Percentiles rank a stretch among this genome's conserved stretches.
These are phyloP conservation scores for Pachypanchax playfairii DNA, from an alignment of 2,113 vertebrate species.

Conservation along the genomic window DNA sequence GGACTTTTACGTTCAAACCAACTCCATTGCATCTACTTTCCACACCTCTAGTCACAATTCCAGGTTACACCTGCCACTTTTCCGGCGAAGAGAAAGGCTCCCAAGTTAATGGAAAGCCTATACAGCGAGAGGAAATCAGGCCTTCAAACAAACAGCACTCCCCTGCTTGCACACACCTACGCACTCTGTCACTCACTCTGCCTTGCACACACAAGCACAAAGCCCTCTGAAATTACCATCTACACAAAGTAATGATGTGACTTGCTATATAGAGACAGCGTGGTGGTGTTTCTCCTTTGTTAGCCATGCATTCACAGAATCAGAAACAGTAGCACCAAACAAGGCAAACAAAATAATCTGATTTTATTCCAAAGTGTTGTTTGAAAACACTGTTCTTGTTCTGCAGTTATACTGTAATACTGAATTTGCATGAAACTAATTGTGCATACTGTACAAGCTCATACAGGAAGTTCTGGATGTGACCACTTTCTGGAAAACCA, in stretches of 20 bases:
- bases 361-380: conserved; percentile 25
- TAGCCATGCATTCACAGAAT: conserved; percentile 39
- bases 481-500: conserved; percentile 58
- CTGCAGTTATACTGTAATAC: neutral
- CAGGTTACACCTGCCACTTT: conserved; percentile 30
- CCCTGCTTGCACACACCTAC: conserved; percentile 43
- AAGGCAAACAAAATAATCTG: conserved; percentile 45
- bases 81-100: conserved; percentile 16
- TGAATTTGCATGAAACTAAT: neutral
- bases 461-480: too few relatives aligned
- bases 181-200: conserved; percentile 31
- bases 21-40: conserved; percentile 14
- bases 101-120: conserved; percentile 8
- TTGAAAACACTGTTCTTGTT: conserved; percentile 5
- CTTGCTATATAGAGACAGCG: conserved; percentile 32
- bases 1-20: conserved; percentile 10
- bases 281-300: conserved; percentile 46
- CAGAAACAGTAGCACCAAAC: conserved; percentile 28
- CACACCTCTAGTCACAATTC: conserved; percentile 32
- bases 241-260: conserved; percentile 48
- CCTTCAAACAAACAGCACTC: conserved; percentile 22
- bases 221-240: conserved; percentile 49
- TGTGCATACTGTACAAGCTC: neutral
- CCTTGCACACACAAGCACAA: conserved; percentile 32
- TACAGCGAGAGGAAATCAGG: conserved; percentile 11